Conservation (phyloP, 2,797 vertebrate species). For the Lithobates sylvaticus region DNA sequence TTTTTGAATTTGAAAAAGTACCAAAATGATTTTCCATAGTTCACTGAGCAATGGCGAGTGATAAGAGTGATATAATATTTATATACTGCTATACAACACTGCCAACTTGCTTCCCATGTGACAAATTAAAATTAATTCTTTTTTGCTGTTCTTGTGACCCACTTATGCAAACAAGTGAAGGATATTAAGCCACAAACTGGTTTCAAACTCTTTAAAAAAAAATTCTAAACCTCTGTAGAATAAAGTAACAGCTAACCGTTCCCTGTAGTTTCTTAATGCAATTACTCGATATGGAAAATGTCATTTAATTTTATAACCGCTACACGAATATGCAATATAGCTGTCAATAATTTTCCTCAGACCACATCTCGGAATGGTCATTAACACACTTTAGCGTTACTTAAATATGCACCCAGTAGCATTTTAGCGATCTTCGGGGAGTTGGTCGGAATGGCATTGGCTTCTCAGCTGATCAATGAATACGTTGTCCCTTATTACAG, state of each 20-base stretch:
- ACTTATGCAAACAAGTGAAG: not conserved
- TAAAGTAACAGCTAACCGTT: constrained; percentile 65
- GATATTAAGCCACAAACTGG: not conserved
- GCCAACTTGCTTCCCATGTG: no score
- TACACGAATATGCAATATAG: constrained; percentile 87
- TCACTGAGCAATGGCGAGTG: no score
- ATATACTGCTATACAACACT: no score
- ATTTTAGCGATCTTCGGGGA: constrained; percentile 74
- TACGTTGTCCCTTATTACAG: constrained; percentile 64
- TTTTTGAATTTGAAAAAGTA: no score
- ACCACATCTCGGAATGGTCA: constrained; percentile 78
- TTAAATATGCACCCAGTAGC: constrained; percentile 62
- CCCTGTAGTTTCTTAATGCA: constrained; percentile 76
- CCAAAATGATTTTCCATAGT: no score
- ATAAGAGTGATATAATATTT: no score
- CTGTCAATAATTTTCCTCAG: constrained; percentile 81
- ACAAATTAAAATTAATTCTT: no score
- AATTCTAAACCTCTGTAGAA: constrained; percentile 55
- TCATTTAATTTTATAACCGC: constrained; percentile 78
- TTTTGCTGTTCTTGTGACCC: constrained; percentile 6
- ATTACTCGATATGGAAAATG: constrained; percentile 75
- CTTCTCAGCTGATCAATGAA: constrained; percentile 72
- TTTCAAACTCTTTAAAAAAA: not conserved
- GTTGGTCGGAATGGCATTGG: constrained; percentile 68
- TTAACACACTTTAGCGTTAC: constrained; percentile 71